Evolutionary conservation across 2,888 invertebrate species (phyloP).

Genomic region (Notodonta ziczac): DNA sequence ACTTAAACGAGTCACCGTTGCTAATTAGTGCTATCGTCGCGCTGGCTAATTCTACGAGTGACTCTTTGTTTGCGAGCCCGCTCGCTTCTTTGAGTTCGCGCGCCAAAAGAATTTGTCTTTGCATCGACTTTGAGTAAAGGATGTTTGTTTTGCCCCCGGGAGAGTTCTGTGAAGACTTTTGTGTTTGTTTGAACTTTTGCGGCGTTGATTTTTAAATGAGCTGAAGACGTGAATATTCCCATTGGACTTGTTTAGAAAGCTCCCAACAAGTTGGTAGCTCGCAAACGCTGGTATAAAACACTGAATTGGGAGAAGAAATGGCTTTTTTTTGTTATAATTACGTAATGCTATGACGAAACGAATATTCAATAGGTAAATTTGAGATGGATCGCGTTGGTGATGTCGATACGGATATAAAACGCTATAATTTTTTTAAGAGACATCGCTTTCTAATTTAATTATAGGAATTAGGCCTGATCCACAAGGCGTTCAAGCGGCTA

Average conservation of each 20-base stretch:
- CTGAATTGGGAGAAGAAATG: too few species aligned
- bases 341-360: too few species aligned
- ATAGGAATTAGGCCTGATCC: background rate
- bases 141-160: slow-evolving; percentile 72
- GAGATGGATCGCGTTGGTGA: too few species aligned
- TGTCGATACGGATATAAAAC: too few species aligned
- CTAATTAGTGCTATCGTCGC: slow-evolving; percentile 81
- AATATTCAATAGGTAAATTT: too few species aligned
- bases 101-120: slow-evolving; percentile 83
- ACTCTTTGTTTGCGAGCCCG: slow-evolving; percentile 76
- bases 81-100: slow-evolving; percentile 77
- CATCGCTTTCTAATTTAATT: background rate
- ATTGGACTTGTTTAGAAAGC: slow-evolving; percentile 41
- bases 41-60: slow-evolving; percentile 78
- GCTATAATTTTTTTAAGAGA: too few species aligned
- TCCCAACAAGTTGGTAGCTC: slow-evolving; percentile 15
- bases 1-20: slow-evolving; percentile 82
- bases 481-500: slow-evolving; percentile 51
- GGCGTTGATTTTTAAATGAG: slow-evolving; percentile 43
- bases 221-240: slow-evolving; percentile 35
- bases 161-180: slow-evolving; percentile 61
- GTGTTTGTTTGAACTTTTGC: slow-evolving; percentile 59
- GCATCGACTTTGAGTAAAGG: slow-evolving; percentile 75
- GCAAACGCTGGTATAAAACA: background rate
- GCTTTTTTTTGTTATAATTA: too few species aligned